Evolutionary conservation across 2,113 vertebrate genomes (phyloP), one percentile per base, ranked within the genome.

Genomic region (Pedetes capensis): DNA sequence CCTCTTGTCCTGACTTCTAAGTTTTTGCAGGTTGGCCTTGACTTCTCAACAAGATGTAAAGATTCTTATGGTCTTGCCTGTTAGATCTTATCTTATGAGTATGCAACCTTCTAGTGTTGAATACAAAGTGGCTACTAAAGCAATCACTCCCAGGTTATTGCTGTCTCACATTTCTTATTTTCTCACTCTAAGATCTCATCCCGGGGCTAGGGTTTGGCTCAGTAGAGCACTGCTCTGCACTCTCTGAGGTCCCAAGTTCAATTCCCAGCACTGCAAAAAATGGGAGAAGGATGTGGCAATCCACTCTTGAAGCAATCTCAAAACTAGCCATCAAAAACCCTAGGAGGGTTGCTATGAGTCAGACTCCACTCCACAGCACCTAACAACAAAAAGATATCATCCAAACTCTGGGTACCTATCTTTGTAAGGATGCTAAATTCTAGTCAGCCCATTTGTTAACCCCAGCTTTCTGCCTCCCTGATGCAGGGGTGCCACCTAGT

Each of bases 401-500:
- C n/a, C n/a, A n/a, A n/a, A 88, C 87, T 32, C 16, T n/a, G 5
- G 8, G 0, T 27, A 27, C 42, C 76, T 81, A 17, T 14, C 29
- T 51, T 85, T 80, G n/a, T 53, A 81, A 94, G 80, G 71, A 64
- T 91, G 69, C 49, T 53, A 3, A n/a, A 92, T 87, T 90, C 34
- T 29, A 34, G 11, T n/a, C 17, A 11, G 8, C 74, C 68, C 57
- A 25, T 44, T 76, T 75, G 23, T 39, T 53, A 57, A 72, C 27
- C 25, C 42, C 47, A 29, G 17, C 29, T 93, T 83, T 92, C 68
- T 93, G 59, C 96, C 94, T 93, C 94, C n/a, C 44, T 95, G 88
- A 18, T 82, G 61, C 34, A 85, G 88, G 79, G 51, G 22, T 90
- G 91, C 94, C 96, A 95, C 92, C 96, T 96, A 91, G 92, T 93